Percentiles rank a stretch among this genome's conserved stretches.
Conservation (phyloP, 1,140 invertebrate genomes). For the Drosophila lacteicornis region DNA sequence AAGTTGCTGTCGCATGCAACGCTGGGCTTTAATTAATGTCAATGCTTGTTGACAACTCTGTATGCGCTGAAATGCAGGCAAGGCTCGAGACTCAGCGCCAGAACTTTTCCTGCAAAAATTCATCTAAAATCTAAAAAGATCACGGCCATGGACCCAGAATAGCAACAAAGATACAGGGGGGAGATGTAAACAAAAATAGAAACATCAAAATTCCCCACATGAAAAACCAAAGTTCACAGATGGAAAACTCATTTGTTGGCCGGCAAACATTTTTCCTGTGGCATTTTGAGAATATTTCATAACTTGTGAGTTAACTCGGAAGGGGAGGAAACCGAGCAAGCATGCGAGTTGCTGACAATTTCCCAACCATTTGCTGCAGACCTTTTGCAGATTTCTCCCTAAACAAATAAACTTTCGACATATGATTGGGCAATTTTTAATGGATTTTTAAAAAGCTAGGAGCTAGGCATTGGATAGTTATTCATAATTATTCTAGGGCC, state of each 20-base stretch:
- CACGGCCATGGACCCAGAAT: slow-evolving; percentile 29
- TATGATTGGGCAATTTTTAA: neutral
- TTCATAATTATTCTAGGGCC: neutral
- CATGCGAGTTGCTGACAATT: slow-evolving; percentile 16
- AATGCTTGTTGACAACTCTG: slow-evolving; percentile 77
- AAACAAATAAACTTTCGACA: slow-evolving; percentile 14
- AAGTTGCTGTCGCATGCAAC: slow-evolving; percentile 66
- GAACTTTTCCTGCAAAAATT: slow-evolving; percentile 28
- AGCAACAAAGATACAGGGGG: neutral
- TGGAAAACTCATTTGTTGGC: slow-evolving; percentile 26
- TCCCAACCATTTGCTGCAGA: slow-evolving; percentile 13
- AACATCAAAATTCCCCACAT: slow-evolving; percentile 1
- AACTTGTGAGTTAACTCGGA: slow-evolving; percentile 7
- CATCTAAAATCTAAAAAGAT: slow-evolving; percentile 39
- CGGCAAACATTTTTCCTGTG: slow-evolving; percentile 11
- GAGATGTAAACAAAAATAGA: slow-evolving; percentile 3
- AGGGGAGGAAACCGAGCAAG: slow-evolving; percentile 3
- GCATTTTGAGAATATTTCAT: slow-evolving; percentile 24
- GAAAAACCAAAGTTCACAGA: slow-evolving; percentile 20
- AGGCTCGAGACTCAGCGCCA: slow-evolving; percentile 12
- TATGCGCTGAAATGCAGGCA: slow-evolving; percentile 39
- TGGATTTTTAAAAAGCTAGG: neutral
- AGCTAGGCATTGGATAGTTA: no score
- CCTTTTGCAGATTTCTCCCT: neutral
- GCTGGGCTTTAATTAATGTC: slow-evolving; percentile 78